Evolutionary conservation across 2,888 invertebrate species (phyloP).

Genomic region (Linnaemya tessellans): DNA sequence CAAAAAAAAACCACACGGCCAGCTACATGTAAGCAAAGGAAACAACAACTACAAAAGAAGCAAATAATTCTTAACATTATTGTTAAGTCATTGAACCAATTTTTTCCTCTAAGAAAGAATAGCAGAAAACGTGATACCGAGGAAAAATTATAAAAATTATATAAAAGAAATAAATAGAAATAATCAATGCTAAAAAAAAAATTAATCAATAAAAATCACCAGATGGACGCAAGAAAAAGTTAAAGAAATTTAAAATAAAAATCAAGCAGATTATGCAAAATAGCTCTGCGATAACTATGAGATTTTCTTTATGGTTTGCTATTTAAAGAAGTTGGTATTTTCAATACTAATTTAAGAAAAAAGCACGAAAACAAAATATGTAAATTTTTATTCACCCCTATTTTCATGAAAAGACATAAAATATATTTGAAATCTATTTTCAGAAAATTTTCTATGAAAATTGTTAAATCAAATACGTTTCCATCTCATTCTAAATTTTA

Average conservation of each 20-base stretch:
- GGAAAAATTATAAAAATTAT: neutral
- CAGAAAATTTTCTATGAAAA: too few relatives aligned
- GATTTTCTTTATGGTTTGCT: neutral
- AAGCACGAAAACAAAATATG: too few relatives aligned
- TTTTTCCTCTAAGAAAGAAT: constrained; percentile 30
- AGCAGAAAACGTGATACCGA: neutral
- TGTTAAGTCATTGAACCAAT: constrained; percentile 55
- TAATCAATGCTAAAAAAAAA: neutral
- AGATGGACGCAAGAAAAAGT: constrained; percentile 11
- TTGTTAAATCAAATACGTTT: too few relatives aligned
- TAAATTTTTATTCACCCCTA: too few relatives aligned
- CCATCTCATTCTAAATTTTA: too few relatives aligned
- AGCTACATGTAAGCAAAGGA: neutral
- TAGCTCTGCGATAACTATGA: neutral
- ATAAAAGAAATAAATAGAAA: neutral
- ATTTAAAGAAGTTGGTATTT: neutral
- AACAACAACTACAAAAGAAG: constrained; percentile 1
- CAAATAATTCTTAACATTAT: constrained; percentile 31
- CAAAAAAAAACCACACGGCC: neutral
- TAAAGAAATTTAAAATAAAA: neutral
- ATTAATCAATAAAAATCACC: neutral
- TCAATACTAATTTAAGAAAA: too few relatives aligned
- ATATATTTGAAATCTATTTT: too few relatives aligned
- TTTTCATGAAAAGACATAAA: too few relatives aligned
- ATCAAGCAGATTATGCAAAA: too few relatives aligned